phyloP scores from a whole-genome alignment of 2,797 vertebrate genomes.

The Centropyge bicolor region DNA sequence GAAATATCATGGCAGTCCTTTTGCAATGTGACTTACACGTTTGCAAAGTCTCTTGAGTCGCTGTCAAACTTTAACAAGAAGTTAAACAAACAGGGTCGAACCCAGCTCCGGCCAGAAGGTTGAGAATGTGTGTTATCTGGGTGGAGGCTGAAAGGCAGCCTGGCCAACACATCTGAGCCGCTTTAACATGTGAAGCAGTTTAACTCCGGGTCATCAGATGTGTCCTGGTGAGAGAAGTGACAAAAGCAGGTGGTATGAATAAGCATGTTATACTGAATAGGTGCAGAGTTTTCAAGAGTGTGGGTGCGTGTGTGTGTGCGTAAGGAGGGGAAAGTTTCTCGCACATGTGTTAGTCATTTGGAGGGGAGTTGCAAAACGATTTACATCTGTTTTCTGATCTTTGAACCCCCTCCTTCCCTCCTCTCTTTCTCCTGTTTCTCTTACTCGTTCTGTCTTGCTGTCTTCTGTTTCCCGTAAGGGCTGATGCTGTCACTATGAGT shows the following conservation, averaged over 20 bases:
- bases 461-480: constrained; percentile 75
- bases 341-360: constrained; percentile 89
- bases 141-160: constrained; percentile 34
- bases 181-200: constrained; percentile 26
- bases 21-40: not conserved
- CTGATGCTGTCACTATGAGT: constrained; percentile 64
- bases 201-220: constrained; percentile 21
- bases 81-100: constrained; percentile 47
- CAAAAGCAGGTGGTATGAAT: constrained; percentile 59
- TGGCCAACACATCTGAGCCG: constrained; percentile 23
- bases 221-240: constrained; percentile 11
- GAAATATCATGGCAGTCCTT: not conserved
- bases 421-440: constrained; percentile 58
- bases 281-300: constrained; percentile 24
- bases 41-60: not conserved
- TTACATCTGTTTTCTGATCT: constrained; percentile 90
- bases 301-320: constrained; percentile 18
- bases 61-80: constrained; percentile 66
- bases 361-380: constrained; percentile 80
- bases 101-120: not conserved
- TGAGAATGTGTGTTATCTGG: constrained; percentile 36
- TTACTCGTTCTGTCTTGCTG: constrained; percentile 43
- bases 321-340: constrained; percentile 59
- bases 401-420: constrained; percentile 80
- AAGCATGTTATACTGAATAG: constrained; percentile 18